These are phyloP conservation scores for Ancistrus triradiatus DNA, from an alignment of 2,113 vertebrate genomes.

Conservation along the genomic window DNA sequence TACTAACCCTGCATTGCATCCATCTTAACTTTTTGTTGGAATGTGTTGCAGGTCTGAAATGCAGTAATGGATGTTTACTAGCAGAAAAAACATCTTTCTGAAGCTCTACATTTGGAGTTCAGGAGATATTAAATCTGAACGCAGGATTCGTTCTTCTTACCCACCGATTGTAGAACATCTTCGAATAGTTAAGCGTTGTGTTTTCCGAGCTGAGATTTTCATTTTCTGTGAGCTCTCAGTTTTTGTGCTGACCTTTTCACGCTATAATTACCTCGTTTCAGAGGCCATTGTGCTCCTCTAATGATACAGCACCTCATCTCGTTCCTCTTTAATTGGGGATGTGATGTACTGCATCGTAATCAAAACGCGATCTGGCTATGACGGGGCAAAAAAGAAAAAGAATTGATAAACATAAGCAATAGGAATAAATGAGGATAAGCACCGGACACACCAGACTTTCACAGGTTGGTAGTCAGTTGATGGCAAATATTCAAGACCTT, in stretches of 20 bases:
- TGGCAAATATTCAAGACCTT: no score
- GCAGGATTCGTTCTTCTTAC: no score
- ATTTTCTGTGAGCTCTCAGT: background rate
- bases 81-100: no score
- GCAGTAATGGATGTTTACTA: no score
- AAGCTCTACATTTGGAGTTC: background rate
- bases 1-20: no score
- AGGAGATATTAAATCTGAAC: constrained; percentile 2
- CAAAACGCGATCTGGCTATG: constrained; percentile 34
- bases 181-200: constrained; percentile 8
- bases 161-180: background rate
- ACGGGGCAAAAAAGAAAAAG: constrained; percentile 3
- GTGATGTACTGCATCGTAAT: constrained; percentile 14
- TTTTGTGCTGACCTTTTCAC: constrained; percentile 44
- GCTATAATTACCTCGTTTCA: constrained; percentile 42
- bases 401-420: no score
- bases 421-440: no score
- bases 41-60: no score
- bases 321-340: constrained; percentile 34
- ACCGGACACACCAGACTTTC: no score
- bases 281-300: constrained; percentile 36
- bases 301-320: constrained; percentile 33
- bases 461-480: no score
- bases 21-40: no score
- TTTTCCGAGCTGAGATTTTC: background rate